Percentiles rank a stretch among this genome's conserved stretches.
Conservation (phyloP, 2,113 vertebrate genomes). For the Numenius arquata region DNA sequence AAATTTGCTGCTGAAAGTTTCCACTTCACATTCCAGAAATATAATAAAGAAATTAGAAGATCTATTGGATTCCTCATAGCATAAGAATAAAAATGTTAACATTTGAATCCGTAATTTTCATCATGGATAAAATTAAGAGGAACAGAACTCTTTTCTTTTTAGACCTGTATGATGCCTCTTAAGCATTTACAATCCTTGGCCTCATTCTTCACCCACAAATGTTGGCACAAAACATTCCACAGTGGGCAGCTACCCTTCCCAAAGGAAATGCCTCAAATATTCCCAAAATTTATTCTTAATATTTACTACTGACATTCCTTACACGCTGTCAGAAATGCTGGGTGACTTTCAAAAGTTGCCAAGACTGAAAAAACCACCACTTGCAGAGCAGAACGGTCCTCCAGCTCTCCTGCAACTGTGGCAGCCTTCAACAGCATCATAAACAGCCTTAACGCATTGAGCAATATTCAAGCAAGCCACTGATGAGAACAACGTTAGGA, state of each 20-base stretch:
- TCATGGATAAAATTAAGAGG: not conserved
- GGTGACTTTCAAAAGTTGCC: not conserved
- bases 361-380: not conserved
- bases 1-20: not conserved
- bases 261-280: not conserved
- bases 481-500: not conserved
- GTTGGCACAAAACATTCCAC: not conserved
- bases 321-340: not conserved
- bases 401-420: not conserved
- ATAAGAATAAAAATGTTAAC: not conserved
- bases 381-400: not conserved
- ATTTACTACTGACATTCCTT: not conserved
- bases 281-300: not conserved
- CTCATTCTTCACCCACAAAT: not conserved
- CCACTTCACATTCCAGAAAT: not conserved
- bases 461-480: not conserved
- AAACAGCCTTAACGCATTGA: not conserved
- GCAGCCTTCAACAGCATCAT: not conserved
- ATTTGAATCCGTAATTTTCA: not conserved
- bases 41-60: not conserved
- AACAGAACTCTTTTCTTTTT: not conserved
- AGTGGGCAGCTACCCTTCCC: not conserved
- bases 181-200: not conserved
- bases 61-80: not conserved
- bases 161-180: not conserved